Conservation (phyloP, 2,113 vertebrate species). For the Danionella cerebrum region DNA sequence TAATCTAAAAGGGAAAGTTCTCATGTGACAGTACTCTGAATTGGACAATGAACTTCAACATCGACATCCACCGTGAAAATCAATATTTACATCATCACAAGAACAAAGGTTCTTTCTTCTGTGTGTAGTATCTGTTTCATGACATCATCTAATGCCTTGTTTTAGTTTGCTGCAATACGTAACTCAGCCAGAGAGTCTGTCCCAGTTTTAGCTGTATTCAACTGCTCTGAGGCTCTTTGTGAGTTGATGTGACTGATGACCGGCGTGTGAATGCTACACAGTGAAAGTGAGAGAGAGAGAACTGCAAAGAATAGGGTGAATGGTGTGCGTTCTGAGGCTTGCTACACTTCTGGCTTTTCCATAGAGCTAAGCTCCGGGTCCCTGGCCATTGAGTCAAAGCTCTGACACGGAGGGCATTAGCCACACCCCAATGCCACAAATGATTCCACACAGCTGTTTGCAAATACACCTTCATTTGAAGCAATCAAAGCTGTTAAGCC, state of each 20-base stretch:
- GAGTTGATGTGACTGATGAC: slow-evolving; percentile 7
- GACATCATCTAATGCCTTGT: neutral
- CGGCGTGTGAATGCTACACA: slow-evolving; percentile 22
- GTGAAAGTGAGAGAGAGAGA: slow-evolving; percentile 8
- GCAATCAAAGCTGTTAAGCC: slow-evolving; percentile 16
- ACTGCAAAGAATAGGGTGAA: neutral
- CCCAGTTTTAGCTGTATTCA: slow-evolving; percentile 3
- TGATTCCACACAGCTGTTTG: slow-evolving; percentile 42
- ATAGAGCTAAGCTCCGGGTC: neutral
- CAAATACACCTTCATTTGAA: slow-evolving; percentile 36
- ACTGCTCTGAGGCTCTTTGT: neutral
- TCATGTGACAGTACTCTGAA: neutral
- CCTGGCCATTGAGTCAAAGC: slow-evolving; percentile 1
- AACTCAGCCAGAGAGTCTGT: neutral
- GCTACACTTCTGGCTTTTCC: neutral
- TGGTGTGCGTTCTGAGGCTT: neutral
- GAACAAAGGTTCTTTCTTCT: neutral
- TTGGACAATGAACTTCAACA: neutral
- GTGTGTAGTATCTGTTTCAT: neutral
- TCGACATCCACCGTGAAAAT: neutral
- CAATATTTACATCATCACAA: slow-evolving; percentile 15
- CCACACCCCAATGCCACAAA: slow-evolving; percentile 18
- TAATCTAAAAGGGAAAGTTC: neutral
- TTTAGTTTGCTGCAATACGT: neutral
- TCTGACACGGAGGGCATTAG: slow-evolving; percentile 16